These are phyloP conservation scores for Sigmodon hispidus DNA, from an alignment of 2,113 vertebrate species.

Conservation along the genomic window DNA sequence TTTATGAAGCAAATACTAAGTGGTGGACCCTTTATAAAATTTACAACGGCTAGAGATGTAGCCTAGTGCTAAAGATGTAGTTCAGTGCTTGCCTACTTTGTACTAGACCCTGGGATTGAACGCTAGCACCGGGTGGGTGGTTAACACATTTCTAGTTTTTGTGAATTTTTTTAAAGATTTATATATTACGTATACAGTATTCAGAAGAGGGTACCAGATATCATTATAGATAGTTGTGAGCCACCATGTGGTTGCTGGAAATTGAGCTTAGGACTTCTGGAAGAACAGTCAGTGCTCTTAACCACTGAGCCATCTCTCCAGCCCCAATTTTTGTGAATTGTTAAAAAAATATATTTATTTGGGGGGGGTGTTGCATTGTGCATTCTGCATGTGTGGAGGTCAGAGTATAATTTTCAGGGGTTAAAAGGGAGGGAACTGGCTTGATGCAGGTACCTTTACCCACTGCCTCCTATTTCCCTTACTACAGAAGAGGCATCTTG, in stretches of 20 bases:
- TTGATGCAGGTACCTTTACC: background rate
- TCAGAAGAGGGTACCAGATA: too few species aligned
- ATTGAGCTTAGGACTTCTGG: too few species aligned
- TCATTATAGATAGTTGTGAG: too few species aligned
- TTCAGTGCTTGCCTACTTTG: background rate
- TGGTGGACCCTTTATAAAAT: background rate
- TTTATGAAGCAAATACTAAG: background rate
- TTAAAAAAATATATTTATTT: background rate
- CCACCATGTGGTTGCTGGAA: too few species aligned
- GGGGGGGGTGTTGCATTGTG: background rate
- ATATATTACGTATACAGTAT: too few species aligned
- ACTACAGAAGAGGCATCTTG: conserved; percentile 19
- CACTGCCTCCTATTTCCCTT: background rate
- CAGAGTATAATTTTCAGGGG: background rate
- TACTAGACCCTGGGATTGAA: background rate
- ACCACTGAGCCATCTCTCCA: too few species aligned
- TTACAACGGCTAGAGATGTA: background rate
- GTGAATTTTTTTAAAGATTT: background rate
- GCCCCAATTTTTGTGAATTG: background rate
- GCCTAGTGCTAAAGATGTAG: background rate
- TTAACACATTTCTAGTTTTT: background rate
- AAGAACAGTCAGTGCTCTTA: too few species aligned
- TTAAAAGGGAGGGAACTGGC: background rate
- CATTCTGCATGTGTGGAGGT: background rate
- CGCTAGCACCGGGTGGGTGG: background rate